Percentiles rank a stretch among this genome's conserved stretches.
phyloP scores from a whole-genome alignment of 2,113 vertebrate genomes.

The Anoura caudifer region DNA sequence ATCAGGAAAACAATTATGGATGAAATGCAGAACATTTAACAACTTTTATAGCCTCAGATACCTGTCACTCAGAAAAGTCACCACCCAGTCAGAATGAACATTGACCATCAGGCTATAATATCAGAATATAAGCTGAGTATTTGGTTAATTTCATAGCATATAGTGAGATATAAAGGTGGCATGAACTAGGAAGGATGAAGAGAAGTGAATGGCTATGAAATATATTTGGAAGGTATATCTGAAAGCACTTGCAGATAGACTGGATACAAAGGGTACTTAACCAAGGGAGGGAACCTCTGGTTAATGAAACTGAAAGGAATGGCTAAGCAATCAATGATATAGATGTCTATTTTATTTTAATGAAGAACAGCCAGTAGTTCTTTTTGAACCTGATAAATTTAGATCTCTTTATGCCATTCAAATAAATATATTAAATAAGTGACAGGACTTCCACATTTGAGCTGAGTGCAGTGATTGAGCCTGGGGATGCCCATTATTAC shows the following conservation, averaged over 20 bases:
- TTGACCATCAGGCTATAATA: background rate
- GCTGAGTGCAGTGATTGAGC: background rate
- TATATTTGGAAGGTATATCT: background rate
- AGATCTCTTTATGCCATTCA: background rate
- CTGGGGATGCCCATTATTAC: background rate
- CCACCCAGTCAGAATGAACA: background rate
- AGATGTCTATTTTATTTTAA: background rate
- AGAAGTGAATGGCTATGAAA: background rate
- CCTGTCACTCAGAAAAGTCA: background rate
- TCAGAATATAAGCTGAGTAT: background rate
- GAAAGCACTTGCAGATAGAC: background rate
- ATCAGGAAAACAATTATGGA: background rate
- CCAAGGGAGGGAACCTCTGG: background rate
- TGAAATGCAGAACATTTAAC: background rate
- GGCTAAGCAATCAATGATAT: background rate
- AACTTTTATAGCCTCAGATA: background rate
- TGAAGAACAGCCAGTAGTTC: background rate
- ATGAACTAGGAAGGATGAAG: background rate
- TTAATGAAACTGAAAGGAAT: background rate
- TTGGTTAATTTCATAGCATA: background rate
- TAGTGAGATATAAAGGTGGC: background rate
- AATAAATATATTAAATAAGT: background rate
- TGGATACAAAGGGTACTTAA: background rate
- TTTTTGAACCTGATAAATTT: background rate
- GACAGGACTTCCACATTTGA: background rate